A percentile compares a stretch with the other conserved stretches of the same genome.
Conservation (phyloP, 2,113 vertebrate species). For the Gallinago media region DNA sequence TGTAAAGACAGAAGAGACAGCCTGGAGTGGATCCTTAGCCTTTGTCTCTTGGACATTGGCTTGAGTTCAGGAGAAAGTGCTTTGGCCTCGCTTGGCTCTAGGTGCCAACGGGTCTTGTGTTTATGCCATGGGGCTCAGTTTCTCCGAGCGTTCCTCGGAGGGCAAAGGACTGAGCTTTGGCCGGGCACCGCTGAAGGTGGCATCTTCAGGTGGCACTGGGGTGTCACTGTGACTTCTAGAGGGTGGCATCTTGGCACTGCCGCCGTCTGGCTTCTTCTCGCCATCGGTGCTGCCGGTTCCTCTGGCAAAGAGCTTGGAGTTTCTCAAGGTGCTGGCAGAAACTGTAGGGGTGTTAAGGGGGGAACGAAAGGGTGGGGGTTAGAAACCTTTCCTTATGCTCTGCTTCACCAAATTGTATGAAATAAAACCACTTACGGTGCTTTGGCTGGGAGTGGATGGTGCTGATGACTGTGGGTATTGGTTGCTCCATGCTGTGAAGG, state of each 20-base stretch:
- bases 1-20: background rate
- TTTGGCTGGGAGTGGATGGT: constrained; percentile 47
- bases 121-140: background rate
- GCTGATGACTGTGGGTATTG: constrained; percentile 56
- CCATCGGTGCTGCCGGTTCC: background rate
- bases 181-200: fast-evolving
- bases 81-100: background rate
- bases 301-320: background rate
- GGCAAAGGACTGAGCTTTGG: background rate
- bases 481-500: constrained; percentile 67
- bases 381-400: fast-evolving
- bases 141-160: background rate
- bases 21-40: background rate
- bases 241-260: background rate
- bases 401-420: background rate
- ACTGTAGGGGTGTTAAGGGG: background rate
- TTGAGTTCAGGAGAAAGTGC: background rate
- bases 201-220: fast-evolving
- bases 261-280: background rate
- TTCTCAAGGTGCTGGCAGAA: background rate
- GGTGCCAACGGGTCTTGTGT: background rate
- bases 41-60: background rate
- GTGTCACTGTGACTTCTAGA: background rate
- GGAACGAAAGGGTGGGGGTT: too few species aligned
- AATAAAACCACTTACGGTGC: constrained; percentile 40